Percentiles rank a stretch among this genome's conserved stretches.
These are phyloP conservation scores for Leptinotarsa lineolata DNA, from an alignment of 1,140 invertebrate genomes.

Conservation along the genomic window DNA sequence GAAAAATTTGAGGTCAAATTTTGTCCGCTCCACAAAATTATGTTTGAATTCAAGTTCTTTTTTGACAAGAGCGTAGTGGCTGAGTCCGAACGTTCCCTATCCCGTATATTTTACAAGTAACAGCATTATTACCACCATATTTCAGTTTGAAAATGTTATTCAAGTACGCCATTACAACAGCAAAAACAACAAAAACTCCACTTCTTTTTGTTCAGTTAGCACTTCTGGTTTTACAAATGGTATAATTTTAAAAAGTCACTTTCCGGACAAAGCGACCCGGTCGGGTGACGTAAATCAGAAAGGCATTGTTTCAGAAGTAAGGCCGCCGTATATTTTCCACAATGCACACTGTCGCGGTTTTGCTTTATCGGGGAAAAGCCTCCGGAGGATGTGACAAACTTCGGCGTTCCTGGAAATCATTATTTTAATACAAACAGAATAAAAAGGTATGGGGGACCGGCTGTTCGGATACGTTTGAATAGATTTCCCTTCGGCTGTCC, in stretches of 20 bases:
- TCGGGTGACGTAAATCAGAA: conserved; percentile 27
- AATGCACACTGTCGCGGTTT: conserved; percentile 17
- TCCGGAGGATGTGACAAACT: conserved; percentile 15
- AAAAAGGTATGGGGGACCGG: neutral
- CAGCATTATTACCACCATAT: conserved; percentile 14
- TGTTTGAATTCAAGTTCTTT: no score
- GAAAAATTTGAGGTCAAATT: no score
- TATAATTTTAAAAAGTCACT: conserved; percentile 31
- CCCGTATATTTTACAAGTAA: neutral
- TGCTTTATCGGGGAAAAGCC: conserved; percentile 15
- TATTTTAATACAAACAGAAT: conserved; percentile 19
- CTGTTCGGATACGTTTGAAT: neutral
- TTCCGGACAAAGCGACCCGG: conserved; percentile 19
- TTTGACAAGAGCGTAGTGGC: neutral
- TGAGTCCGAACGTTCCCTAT: neutral
- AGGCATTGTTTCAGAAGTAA: conserved; percentile 27
- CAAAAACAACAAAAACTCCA: conserved; percentile 22
- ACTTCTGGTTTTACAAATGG: conserved; percentile 28
- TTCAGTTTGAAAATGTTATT: conserved; percentile 18
- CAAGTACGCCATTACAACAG: conserved; percentile 11
- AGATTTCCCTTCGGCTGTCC: neutral
- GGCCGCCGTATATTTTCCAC: conserved; percentile 20
- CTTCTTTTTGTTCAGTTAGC: conserved; percentile 28
- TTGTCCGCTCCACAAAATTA: no score
- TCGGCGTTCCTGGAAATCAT: conserved; percentile 12